Evolutionary conservation across 2,113 vertebrate genomes (phyloP).

Genomic region (Corvus moneduloides): DNA sequence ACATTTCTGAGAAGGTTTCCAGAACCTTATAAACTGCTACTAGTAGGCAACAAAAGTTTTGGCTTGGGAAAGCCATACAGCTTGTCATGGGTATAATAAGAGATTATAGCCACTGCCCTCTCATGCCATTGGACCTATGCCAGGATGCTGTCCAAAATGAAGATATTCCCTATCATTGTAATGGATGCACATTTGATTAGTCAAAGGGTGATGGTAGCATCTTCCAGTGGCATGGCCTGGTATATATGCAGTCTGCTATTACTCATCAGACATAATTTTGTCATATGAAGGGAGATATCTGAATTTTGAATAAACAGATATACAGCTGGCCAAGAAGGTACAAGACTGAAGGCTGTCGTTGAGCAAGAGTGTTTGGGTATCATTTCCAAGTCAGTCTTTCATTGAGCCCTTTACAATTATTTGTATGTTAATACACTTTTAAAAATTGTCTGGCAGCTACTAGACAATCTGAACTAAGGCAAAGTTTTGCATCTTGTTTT

Average conservation of each 20-base stretch:
- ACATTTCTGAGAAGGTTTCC: neutral
- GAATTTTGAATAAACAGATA: neutral
- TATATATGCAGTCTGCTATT: neutral
- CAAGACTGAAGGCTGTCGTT: neutral
- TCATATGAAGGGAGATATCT: neutral
- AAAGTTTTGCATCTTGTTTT: constrained; percentile 37
- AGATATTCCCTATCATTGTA: neutral
- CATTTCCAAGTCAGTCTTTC: constrained; percentile 1
- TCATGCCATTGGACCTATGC: neutral
- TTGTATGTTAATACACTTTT: neutral
- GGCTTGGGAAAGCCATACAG: neutral
- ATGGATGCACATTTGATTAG: neutral
- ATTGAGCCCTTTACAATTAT: neutral
- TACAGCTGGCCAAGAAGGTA: neutral
- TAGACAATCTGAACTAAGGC: neutral
- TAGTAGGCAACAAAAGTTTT: neutral
- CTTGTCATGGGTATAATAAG: neutral
- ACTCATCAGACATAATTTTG: neutral
- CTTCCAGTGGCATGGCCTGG: neutral
- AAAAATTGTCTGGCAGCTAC: neutral
- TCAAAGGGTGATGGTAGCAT: neutral
- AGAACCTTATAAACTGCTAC: neutral
- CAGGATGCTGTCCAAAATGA: neutral
- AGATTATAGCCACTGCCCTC: neutral
- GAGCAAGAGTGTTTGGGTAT: neutral